Base-by-base conservation (phyloP, 2,113 vertebrate species). In the Brevimyrus niger region DNA sequence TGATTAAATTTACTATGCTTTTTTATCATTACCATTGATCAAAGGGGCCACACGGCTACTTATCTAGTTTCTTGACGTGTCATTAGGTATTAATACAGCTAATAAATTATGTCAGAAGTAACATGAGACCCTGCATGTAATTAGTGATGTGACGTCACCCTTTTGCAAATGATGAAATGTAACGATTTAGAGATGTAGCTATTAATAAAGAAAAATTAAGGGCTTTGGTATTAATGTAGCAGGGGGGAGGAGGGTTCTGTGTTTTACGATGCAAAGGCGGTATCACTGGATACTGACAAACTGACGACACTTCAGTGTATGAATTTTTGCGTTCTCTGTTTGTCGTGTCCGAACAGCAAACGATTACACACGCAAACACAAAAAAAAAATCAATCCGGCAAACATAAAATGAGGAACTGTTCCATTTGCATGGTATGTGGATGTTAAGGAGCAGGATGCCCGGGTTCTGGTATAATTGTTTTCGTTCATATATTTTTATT, bases 11-110 rank as follows among this genome's bases (percentile, higher is more conserved):
- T 86, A 47, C 47, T 5, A n/a, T 48, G 47, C 47, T 50, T 86
- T 86, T 86, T n/a, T 42, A 86, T 86, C 47, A 50, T 86, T 86
- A 27, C 83, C 83, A 86, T 86, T 48, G 83, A 86, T 86, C 83
- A 86, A 86, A 86, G 27, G 47, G 44, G 47, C 23, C 83, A 48
- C 23, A 50, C 3, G 10, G 11, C 23, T 85, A 50, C 47, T 19
- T 48, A 27, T 85, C 83, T 50, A n/a, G 44, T 50, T 86, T 15
- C 83, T 3, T 86, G 11, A 86, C 13, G 47, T 50, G 46, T 50
- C 46, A 50, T 86, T 86, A 86, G 44, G 13, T 86, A 48, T 86
- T 86, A 27, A 86, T 50, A 86, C n/a, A 48, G 19, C 83, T 27
- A 86, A 50, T 86, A 86, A 50, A 50, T 86, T n/a, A 85, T 86